Percentiles rank a stretch among this genome's conserved stretches.
phyloP scores from a whole-genome alignment of 2,888 invertebrate species.

The Lasioglossum lativentre region DNA sequence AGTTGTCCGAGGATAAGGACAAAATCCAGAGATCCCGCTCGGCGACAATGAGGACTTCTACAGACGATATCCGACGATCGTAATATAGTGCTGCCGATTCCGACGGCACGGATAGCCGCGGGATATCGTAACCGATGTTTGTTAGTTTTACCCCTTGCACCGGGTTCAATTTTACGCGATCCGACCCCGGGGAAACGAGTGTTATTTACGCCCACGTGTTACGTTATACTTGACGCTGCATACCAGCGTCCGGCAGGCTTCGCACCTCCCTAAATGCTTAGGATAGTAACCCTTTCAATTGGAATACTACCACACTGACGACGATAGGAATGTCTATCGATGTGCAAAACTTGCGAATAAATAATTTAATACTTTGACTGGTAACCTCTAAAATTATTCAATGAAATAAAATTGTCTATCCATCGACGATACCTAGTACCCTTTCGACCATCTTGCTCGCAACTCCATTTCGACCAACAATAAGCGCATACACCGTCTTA shows the following conservation, averaged over 20 bases:
- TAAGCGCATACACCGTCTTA: background rate
- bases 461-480: background rate
- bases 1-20: slow-evolving; percentile 68
- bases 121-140: slow-evolving; percentile 54
- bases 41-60: slow-evolving; percentile 65
- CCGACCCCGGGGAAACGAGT: background rate
- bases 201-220: background rate
- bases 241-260: background rate
- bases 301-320: background rate
- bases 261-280: background rate
- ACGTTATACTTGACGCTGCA: background rate
- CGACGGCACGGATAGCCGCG: slow-evolving; percentile 37
- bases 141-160: slow-evolving; percentile 35
- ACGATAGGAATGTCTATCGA: too few relatives aligned
- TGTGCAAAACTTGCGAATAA: too few relatives aligned
- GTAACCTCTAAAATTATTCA: too few relatives aligned
- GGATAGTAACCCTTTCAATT: too few relatives aligned
- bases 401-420: too few relatives aligned
- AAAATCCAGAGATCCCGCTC: slow-evolving; percentile 63
- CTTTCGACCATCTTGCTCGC: too few relatives aligned
- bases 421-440: too few relatives aligned
- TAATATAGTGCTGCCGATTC: slow-evolving; percentile 64
- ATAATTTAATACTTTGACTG: too few relatives aligned
- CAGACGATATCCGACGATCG: slow-evolving; percentile 59
- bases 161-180: slow-evolving; percentile 1